Evolutionary conservation across 2,113 vertebrate species (phyloP).

Genomic region (Charina bottae): DNA sequence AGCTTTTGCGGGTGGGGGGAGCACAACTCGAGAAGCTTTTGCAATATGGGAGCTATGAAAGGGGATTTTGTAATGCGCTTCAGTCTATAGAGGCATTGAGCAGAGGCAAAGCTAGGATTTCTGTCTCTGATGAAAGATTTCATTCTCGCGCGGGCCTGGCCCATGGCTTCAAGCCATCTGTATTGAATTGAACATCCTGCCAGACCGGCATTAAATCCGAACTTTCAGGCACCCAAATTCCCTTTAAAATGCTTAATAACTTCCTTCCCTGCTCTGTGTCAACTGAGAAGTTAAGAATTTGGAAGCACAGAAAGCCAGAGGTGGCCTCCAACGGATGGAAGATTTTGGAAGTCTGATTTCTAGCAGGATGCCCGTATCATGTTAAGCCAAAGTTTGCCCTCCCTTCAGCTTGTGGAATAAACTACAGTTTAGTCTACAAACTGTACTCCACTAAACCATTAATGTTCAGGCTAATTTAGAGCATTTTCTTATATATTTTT

Average conservation of each 20-base stretch:
- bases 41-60: slow-evolving; percentile 69
- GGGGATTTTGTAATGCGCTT: slow-evolving; percentile 69
- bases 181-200: slow-evolving; percentile 60
- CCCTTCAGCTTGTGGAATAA: background rate
- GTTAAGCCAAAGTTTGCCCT: background rate
- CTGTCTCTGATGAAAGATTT: slow-evolving; percentile 73
- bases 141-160: slow-evolving; percentile 70
- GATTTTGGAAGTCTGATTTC: background rate
- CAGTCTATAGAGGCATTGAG: slow-evolving; percentile 72
- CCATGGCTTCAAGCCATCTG: slow-evolving; percentile 63
- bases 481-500: background rate
- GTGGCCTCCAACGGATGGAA: background rate
- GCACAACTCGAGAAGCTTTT: slow-evolving; percentile 56
- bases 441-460: background rate
- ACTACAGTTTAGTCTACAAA: background rate
- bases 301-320: background rate
- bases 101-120: slow-evolving; percentile 70
- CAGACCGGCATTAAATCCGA: slow-evolving; percentile 54
- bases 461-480: background rate
- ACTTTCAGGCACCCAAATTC: slow-evolving; percentile 41
- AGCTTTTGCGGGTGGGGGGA: slow-evolving; percentile 67
- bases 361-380: background rate
- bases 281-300: slow-evolving; percentile 35
- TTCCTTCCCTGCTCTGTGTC: slow-evolving; percentile 63
- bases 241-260: slow-evolving; percentile 19